Evolutionary conservation across 2,888 invertebrate species (phyloP), one percentile per base, ranked within the genome.

Genomic region (Steinernema scapterisci): DNA sequence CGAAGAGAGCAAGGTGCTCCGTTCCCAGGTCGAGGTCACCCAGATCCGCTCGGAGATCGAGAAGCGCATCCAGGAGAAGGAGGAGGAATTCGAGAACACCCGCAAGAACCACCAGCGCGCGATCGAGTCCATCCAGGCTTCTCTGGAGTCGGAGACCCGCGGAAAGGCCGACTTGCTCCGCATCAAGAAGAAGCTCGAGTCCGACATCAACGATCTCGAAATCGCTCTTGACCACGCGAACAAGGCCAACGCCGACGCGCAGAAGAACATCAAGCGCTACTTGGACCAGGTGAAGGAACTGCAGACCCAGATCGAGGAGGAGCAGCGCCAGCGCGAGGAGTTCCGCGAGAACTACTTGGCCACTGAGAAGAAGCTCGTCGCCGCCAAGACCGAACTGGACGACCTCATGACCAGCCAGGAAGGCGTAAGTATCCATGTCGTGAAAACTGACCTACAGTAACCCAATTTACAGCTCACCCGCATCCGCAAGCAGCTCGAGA

Each of bases 41-140:
- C 96, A 96, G 91, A 96, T 99, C 88, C 93, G 97, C 89, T 95
- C 96, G 90, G 97, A 86, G 78, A 76, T 99, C 90, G 85, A 85
- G 91, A 93, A 97, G 88, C 93, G 97, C 89, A 95, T 99, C 91
- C 96, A 96, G 89, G 99, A 99, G 92, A 99, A 99, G 91, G 99
- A 99, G 89, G 99, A 99, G 88, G 99, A 99, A 91, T 99, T 99
- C 92, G 97, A 99, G 90, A 97, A 97, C 91, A 86, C 85, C 74
- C 93, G 97, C 91, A 97, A 97, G 92, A 97, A 97, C 91, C 97
- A 99, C 92, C 97, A 97, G 91, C 94, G 97, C 84, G 97, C 97
- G 83, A 46, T 72, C 72, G 44, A 74, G 7, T 27, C 45, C 19
- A 96, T 97, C 95, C 96, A 97, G 77, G 97, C 97, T 88, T 84